Evolutionary conservation across 2,113 vertebrate genomes (phyloP), one percentile per base, ranked within the genome.

Genomic region (Heptranchias perlo): DNA sequence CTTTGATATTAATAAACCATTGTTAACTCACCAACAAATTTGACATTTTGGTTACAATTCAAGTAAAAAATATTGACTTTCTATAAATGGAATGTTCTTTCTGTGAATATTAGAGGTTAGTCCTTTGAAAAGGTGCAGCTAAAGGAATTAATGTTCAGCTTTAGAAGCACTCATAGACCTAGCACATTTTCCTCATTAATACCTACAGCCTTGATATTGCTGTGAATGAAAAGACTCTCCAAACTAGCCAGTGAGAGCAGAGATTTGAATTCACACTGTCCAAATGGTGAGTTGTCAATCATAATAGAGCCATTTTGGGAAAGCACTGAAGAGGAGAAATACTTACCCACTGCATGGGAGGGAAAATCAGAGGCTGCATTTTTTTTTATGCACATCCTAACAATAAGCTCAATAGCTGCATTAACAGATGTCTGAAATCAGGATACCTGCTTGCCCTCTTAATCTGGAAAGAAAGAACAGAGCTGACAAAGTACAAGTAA

Each of bases 101-200:
- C 64, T 69, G 94, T 47, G 62, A 49, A 69, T 52, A 95, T 69
- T 61, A 93, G 89, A 61, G 58, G 89, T 64, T 62, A 93, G 58
- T 21, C 58, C 61, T 95, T 95, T 67, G 65, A 95, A 65, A 95
- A 13, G 23, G 25, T 69, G 31, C 47, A 28, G 47, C 62, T 73
- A 67, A 52, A 49, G 31, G 64, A 95, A 95, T 95, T 95, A 95
- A 52, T 95, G 65, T 95, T 35, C 64, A 95, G 25, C 89, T 93
- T 62, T n/a, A 62, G 89, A 11, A 62, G n/a, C 61, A 62, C 89
- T 62, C 58, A 62, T n/a, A 61, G 35, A 62, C 25, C 89, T 10
- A 2, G 5, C n/a, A 93, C 35, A 39, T 39, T 93, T n/a, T 62
- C n/a, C 35, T 39, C 54, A 39, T 64, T 44, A 62, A 93, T 62